These are phyloP conservation scores for Gallirallus australis DNA, from an alignment of 2,797 vertebrate genomes.

Conservation along the genomic window DNA sequence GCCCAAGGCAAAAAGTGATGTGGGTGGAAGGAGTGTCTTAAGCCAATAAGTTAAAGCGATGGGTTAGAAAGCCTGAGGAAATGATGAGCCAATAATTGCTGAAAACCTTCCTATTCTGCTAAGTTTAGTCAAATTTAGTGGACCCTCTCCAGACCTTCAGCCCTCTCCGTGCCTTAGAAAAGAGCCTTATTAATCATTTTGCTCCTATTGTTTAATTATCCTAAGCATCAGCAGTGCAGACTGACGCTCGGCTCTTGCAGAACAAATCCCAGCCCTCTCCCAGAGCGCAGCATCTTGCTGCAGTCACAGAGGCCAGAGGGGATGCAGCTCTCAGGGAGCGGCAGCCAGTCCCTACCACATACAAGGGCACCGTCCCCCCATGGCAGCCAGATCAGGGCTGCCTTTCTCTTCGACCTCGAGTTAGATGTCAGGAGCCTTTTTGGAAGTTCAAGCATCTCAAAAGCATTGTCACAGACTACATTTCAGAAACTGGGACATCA, in stretches of 20 bases:
- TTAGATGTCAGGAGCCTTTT: neutral
- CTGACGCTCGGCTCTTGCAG: neutral
- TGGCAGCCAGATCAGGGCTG: neutral
- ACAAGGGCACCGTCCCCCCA: fast-evolving
- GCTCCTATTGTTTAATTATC: constrained; percentile 35
- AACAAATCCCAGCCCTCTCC: neutral
- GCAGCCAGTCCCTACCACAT: fast-evolving
- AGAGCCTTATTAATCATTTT: constrained; percentile 1
- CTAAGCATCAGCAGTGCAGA: neutral
- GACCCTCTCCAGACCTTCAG: constrained; percentile 21
- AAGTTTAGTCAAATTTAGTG: constrained; percentile 20
- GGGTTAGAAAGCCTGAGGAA: constrained; percentile 26
- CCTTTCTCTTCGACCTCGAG: neutral
- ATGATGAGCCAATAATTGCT: constrained; percentile 44
- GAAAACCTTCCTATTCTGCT: constrained; percentile 43
- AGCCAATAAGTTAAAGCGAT: neutral
- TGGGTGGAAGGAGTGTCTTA: constrained; percentile 41
- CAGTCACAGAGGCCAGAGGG: neutral
- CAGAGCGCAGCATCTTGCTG: neutral
- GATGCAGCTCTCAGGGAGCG: neutral
- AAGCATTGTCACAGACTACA: neutral
- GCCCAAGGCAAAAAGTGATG: constrained; percentile 51
- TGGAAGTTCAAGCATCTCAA: neutral
- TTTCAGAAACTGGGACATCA: neutral
- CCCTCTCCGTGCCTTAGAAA: neutral